Base-by-base conservation (phyloP, 2,113 vertebrate genomes). In the Rousettus leschenaultii region DNA sequence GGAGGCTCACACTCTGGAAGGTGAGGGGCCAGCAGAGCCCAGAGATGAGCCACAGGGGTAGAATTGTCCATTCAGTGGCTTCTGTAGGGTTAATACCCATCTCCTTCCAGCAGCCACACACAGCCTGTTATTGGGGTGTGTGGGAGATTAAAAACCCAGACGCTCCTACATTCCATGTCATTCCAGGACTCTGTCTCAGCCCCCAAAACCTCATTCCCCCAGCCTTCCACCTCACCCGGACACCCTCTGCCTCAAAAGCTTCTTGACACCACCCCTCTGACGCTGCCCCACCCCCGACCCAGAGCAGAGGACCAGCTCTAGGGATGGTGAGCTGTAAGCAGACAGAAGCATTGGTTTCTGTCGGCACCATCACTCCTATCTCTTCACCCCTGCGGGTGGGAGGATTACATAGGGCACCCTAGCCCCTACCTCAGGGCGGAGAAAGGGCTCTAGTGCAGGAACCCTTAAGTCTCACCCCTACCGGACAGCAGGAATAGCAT, bases 11-110 rank as follows among this genome's bases (percentile, higher is more conserved):
- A 4, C 10, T 11, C 7, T 86, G 11, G 48, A 22, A 94, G 48
- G 10, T 10, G 40, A 78, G 33, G n/a, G 83, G 16, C 18, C 84
- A 65, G 16, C 57, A 38, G 73, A 83, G 48, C 13, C 19, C 51
- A 38, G 4, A n/a, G 61, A 51, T 38, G 28, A 70, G 71, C n/a
- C 7, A 6, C 2, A 74, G 24, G 59, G 43, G 21, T 5, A 75
- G 51, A 30, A 51, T 1, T n/a, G 2, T 73, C 33, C 18, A 24
- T 11, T 77, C 33, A 14, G 35, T 10, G 33, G 43, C 28, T 94
- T n/a, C 66, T n/a, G 8, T 6, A 38, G 11, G 2, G 26, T 35
- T 16, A 71, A 59, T 0, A 2, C 18, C 5, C 6, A 0, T 33
- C 48, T 91, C 35, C 21, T 91, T 59, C 65, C 28, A 61, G 75